These are phyloP conservation scores for Corvus moneduloides DNA, from an alignment of 2,113 vertebrate genomes.

Conservation along the genomic window DNA sequence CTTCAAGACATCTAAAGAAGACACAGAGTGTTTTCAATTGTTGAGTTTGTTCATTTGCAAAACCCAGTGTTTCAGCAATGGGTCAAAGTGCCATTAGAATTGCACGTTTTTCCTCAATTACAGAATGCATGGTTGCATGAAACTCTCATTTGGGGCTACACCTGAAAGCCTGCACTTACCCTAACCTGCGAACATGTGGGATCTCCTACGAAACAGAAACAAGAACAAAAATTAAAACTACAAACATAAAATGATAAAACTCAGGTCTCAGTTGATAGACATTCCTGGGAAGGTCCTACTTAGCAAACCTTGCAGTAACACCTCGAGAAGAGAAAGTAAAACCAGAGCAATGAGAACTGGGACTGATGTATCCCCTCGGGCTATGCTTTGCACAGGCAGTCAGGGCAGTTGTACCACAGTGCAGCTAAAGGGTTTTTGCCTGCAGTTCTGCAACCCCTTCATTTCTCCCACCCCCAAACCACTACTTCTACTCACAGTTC, in stretches of 20 bases:
- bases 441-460: background rate
- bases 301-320: background rate
- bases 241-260: background rate
- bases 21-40: constrained; percentile 22
- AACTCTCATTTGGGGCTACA: background rate
- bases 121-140: background rate
- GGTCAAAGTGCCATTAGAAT: constrained; percentile 53
- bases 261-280: background rate
- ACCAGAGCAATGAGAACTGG: background rate
- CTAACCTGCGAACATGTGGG: background rate
- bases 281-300: background rate
- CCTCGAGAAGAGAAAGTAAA: background rate
- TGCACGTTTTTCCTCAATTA: constrained; percentile 38
- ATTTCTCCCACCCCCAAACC: background rate
- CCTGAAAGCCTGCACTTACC: background rate
- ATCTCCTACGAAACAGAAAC: background rate
- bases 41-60: constrained; percentile 15
- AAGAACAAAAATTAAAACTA: background rate
- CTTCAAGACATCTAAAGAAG: background rate
- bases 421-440: background rate
- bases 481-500: background rate
- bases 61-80: constrained; percentile 38
- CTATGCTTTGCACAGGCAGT: background rate
- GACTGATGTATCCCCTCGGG: background rate
- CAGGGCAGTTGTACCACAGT: background rate